Conservation (phyloP, 1,140 invertebrate species). For the Drosophila pseudoananassae region DNA sequence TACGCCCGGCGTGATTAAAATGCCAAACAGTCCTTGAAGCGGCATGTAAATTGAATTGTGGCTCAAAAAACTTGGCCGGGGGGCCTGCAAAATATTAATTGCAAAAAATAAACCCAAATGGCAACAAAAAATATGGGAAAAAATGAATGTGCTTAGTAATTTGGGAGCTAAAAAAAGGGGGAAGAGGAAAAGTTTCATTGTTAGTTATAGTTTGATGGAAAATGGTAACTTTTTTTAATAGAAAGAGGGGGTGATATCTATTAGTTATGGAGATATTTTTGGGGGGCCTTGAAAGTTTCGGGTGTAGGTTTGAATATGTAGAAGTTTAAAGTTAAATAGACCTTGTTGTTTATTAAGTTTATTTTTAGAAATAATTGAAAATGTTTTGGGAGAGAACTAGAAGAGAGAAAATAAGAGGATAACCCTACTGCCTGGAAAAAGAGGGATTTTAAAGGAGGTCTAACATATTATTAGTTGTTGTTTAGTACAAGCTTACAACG, state of each 20-base stretch:
- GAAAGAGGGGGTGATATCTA: too few relatives aligned
- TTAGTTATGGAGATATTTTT: too few relatives aligned
- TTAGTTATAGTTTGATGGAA: neutral
- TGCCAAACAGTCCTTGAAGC: neutral
- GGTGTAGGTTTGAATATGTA: too few relatives aligned
- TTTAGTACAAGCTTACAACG: too few relatives aligned
- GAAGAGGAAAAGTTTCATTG: neutral
- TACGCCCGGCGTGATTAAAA: conserved; percentile 2
- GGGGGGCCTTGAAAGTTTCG: too few relatives aligned
- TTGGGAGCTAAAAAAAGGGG: neutral
- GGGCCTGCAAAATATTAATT: conserved; percentile 30
- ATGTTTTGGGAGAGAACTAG: neutral
- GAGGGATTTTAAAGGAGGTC: too few relatives aligned
- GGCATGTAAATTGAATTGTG: conserved; percentile 44
- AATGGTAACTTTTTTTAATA: too few relatives aligned
- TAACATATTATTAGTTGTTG: too few relatives aligned
- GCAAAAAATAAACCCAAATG: conserved; percentile 38
- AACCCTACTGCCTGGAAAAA: too few relatives aligned
- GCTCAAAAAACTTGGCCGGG: neutral
- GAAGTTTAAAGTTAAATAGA: too few relatives aligned
- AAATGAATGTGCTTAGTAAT: neutral
- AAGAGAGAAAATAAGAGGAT: too few relatives aligned
- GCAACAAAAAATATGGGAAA: conserved; percentile 1
- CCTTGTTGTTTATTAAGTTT: neutral
- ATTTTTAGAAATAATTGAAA: neutral